Evolutionary conservation across 2,113 vertebrate species (phyloP).

Genomic region (Falcunculus frontatus): DNA sequence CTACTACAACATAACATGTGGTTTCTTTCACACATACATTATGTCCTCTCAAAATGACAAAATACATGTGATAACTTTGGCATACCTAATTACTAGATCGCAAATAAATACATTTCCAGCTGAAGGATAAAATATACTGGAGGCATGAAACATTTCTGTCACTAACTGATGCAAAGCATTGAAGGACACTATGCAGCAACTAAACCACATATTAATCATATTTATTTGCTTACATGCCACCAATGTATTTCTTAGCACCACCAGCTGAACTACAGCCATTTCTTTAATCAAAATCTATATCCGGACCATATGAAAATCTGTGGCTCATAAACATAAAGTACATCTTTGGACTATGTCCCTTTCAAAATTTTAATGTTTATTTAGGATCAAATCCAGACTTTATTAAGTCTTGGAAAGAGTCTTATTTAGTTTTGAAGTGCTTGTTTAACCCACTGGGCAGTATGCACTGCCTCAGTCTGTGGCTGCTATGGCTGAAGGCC

Average conservation of each 20-base stretch:
- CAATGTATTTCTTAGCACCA: not conserved
- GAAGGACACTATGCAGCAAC: not conserved
- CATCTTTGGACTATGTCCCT: not conserved
- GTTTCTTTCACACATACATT: not conserved
- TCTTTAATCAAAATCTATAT: not conserved
- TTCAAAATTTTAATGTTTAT: not conserved
- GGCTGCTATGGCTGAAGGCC: not conserved
- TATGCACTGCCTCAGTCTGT: rapidly evolving
- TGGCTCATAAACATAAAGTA: not conserved
- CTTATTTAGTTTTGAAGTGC: not conserved
- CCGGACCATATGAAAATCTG: not conserved
- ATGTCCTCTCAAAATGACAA: not conserved
- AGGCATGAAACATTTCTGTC: not conserved
- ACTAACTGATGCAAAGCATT: not conserved
- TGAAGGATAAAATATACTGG: not conserved
- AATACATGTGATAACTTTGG: not conserved
- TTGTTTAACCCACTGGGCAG: not conserved
- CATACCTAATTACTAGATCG: not conserved
- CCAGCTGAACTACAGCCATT: not conserved
- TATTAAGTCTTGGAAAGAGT: not conserved
- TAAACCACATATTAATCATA: not conserved
- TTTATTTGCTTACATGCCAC: not conserved
- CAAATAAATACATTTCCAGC: not conserved
- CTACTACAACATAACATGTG: not conserved
- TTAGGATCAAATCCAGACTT: not conserved